Evolutionary conservation across 2,797 vertebrate species (phyloP).

Genomic region (Rhinoraja longicauda): DNA sequence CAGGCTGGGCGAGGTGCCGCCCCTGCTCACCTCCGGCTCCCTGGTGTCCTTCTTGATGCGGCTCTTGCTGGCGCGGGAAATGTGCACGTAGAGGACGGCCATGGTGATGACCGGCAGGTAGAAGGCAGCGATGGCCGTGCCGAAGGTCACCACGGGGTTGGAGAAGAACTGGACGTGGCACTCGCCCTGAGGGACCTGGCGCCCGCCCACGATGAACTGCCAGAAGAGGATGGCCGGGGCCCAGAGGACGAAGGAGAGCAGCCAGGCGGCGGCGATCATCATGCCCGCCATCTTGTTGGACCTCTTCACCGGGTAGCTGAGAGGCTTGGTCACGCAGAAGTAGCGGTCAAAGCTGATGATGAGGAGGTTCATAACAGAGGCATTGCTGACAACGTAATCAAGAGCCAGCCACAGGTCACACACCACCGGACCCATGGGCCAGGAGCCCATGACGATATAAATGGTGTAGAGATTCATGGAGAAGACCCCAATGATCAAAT

Average conservation of each 20-base stretch:
- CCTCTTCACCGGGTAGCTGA: constrained; percentile 90
- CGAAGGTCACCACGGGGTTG: constrained; percentile 90
- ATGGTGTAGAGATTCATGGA: constrained; percentile 98
- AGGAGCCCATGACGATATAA: constrained; percentile 97
- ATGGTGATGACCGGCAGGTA: constrained; percentile 95
- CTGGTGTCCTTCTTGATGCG: constrained; percentile 89
- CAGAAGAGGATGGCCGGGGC: constrained; percentile 97
- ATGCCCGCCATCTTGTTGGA: constrained; percentile 98
- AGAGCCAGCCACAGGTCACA: constrained; percentile 94
- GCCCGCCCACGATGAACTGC: constrained; percentile 96
- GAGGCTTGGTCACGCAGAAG: constrained; percentile 96
- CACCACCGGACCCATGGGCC: constrained; percentile 93
- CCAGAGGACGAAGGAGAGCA: constrained; percentile 94
- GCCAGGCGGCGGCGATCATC: constrained; percentile 98
- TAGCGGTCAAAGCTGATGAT: constrained; percentile 98
- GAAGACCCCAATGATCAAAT: constrained; percentile 95
- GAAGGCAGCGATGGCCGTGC: constrained; percentile 95
- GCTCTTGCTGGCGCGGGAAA: constrained; percentile 93
- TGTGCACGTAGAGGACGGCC: constrained; percentile 92
- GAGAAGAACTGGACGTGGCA: constrained; percentile 99
- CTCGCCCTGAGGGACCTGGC: constrained; percentile 84
- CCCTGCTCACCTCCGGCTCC: constrained; percentile 70
- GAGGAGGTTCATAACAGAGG: constrained; percentile 97
- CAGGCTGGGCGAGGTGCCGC: constrained; percentile 71
- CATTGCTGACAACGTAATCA: constrained; percentile 96